These are phyloP conservation scores for Ptychobarbus kaznakovi DNA, from an alignment of 2,797 vertebrate species.

Conservation along the genomic window DNA sequence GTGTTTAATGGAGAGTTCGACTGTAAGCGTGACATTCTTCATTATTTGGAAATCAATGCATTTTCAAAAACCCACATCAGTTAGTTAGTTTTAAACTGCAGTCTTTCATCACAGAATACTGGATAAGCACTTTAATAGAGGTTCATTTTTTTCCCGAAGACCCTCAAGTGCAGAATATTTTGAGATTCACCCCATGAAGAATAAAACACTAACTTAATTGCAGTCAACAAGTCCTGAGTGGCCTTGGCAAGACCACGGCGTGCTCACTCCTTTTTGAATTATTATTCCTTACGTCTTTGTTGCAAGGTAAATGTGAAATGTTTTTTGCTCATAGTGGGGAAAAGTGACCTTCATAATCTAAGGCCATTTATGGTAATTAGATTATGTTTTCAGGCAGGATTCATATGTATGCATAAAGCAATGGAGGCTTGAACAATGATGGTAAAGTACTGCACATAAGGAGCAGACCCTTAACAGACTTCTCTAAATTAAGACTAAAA, in stretches of 20 bases:
- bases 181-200: conserved; percentile 42
- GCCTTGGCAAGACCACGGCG: conserved; percentile 48
- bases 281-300: conserved; percentile 60
- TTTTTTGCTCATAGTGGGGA: conserved; percentile 74
- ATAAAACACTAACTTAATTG: conserved; percentile 50
- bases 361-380: conserved; percentile 96
- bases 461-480: conserved; percentile 86
- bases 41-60: neutral
- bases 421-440: conserved; percentile 76
- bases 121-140: conserved; percentile 38
- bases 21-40: neutral
- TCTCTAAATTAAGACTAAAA: conserved; percentile 93
- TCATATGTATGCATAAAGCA: conserved; percentile 92
- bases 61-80: neutral
- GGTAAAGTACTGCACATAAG: conserved; percentile 82
- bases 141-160: conserved; percentile 7
- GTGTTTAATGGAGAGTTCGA: neutral
- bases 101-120: conserved; percentile 14
- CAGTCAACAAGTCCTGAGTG: conserved; percentile 52
- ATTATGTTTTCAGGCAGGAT: conserved; percentile 87
- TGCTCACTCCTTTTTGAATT: conserved; percentile 49
- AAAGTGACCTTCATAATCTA: conserved; percentile 80
- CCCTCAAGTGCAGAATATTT: conserved; percentile 31
- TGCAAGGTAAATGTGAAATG: conserved; percentile 60
- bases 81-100: conserved; percentile 7